These are phyloP conservation scores for Erebia epiphron DNA, from an alignment of 2,888 invertebrate species.

Conservation along the genomic window DNA sequence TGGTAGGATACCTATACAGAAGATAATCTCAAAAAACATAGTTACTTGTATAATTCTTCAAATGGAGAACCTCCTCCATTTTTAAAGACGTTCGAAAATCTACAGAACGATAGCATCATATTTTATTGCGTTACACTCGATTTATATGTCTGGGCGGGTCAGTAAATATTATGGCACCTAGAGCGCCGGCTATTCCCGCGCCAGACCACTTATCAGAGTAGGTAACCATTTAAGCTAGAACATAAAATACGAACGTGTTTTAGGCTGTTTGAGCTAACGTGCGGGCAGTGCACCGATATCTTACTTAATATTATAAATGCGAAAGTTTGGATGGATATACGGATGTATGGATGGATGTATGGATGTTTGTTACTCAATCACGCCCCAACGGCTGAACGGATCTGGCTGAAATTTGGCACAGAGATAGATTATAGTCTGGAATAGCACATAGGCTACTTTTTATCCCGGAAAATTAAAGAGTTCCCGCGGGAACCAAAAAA, in stretches of 20 bases:
- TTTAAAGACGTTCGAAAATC: not conserved
- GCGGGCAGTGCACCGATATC: not conserved
- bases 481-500: too few species aligned
- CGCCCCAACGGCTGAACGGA: too few species aligned
- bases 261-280: conserved; percentile 1
- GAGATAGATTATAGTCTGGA: too few species aligned
- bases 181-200: not conserved
- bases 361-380: too few species aligned
- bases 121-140: not conserved
- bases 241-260: conserved; percentile 11
- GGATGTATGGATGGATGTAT: too few species aligned
- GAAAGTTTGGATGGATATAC: too few species aligned
- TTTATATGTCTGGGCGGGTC: not conserved
- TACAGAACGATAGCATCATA: not conserved
- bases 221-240: conserved; percentile 1
- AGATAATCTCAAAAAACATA: too few species aligned
- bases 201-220: not conserved
- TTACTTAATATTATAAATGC: too few species aligned
- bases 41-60: not conserved
- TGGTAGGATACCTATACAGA: too few species aligned
- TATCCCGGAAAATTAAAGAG: too few species aligned
- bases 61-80: not conserved
- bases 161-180: conserved; percentile 9
- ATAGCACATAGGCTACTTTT: too few species aligned
- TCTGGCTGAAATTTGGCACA: too few species aligned